Percentiles rank a stretch among this genome's conserved stretches.
These are phyloP conservation scores for Sarcophaga peregrina DNA, from an alignment of 1,140 invertebrate species.

Conservation along the genomic window DNA sequence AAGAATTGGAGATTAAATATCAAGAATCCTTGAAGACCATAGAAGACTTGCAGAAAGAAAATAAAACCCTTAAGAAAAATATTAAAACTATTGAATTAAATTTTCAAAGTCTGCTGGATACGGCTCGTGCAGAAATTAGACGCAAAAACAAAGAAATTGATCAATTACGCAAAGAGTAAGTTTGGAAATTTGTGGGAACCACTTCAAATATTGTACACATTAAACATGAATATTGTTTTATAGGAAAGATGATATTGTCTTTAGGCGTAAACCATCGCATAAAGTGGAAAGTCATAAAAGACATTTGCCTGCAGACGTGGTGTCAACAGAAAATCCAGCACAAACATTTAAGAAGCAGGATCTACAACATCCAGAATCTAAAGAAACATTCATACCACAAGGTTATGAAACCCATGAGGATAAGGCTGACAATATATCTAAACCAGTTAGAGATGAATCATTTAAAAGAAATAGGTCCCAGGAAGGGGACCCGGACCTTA, in stretches of 20 bases:
- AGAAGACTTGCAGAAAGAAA: slow-evolving; percentile 47
- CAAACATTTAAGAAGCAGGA: too few species aligned
- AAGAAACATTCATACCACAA: too few species aligned
- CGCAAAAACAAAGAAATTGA: slow-evolving; percentile 57
- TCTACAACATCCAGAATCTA: too few species aligned
- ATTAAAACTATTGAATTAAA: slow-evolving; percentile 57
- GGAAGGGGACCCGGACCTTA: too few species aligned
- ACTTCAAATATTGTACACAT: background rate
- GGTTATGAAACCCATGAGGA: too few species aligned
- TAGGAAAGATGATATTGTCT: slow-evolving; percentile 62
- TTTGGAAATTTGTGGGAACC: background rate
- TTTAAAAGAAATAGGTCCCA: too few species aligned
- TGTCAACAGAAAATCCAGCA: too few species aligned
- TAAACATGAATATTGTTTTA: background rate
- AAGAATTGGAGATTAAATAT: slow-evolving; percentile 52
- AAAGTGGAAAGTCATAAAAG: background rate
- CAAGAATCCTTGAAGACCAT: slow-evolving; percentile 49
- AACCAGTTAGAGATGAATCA: too few species aligned
- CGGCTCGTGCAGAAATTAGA: slow-evolving; percentile 57
- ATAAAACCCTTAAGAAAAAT: slow-evolving; percentile 55
- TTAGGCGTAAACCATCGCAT: slow-evolving; percentile 44
- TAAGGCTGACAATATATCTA: too few species aligned
- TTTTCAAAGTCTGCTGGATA: slow-evolving; percentile 58
- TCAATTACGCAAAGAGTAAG: slow-evolving; percentile 60
- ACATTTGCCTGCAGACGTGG: background rate